phyloP scores from a whole-genome alignment of 2,113 vertebrate genomes.

The Colossoma macropomum region DNA sequence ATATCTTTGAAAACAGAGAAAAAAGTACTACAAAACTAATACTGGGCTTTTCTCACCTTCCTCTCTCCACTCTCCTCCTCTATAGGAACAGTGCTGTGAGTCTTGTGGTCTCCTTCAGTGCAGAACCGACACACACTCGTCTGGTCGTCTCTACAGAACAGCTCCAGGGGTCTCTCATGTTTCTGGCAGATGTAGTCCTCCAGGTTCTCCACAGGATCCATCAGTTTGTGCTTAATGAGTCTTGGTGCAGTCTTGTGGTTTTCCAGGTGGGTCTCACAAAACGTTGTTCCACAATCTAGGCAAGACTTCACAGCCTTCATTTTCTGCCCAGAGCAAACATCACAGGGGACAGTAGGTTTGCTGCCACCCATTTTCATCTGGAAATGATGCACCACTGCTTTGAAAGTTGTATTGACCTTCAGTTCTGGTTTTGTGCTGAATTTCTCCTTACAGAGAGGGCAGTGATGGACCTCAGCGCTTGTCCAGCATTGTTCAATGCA shows the following conservation, averaged over 20 bases:
- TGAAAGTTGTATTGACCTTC: neutral
- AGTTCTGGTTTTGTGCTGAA: neutral
- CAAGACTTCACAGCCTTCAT: neutral
- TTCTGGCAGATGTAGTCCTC: constrained; percentile 33
- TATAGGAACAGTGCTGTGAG: constrained; percentile 19
- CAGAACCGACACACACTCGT: constrained; percentile 26
- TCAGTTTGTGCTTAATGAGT: constrained; percentile 20
- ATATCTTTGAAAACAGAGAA: neutral
- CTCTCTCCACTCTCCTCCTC: constrained; percentile 25
- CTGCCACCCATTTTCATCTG: neutral
- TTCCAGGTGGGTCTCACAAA: neutral
- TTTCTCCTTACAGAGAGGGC: neutral
- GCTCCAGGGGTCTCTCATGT: constrained; percentile 23
- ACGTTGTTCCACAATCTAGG: neutral
- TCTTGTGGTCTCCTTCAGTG: constrained; percentile 11
- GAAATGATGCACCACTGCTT: neutral
- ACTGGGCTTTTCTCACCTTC: constrained; percentile 1
- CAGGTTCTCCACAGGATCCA: constrained; percentile 14
- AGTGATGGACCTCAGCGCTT: neutral
- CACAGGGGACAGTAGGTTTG: neutral
- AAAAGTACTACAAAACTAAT: neutral
- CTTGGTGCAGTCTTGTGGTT: neutral
- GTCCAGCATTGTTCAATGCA: neutral
- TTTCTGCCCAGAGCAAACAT: neutral
- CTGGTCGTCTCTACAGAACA: constrained; percentile 35